These are phyloP conservation scores for Poecile montanus DNA, from an alignment of 2,797 vertebrate species.

Conservation along the genomic window DNA sequence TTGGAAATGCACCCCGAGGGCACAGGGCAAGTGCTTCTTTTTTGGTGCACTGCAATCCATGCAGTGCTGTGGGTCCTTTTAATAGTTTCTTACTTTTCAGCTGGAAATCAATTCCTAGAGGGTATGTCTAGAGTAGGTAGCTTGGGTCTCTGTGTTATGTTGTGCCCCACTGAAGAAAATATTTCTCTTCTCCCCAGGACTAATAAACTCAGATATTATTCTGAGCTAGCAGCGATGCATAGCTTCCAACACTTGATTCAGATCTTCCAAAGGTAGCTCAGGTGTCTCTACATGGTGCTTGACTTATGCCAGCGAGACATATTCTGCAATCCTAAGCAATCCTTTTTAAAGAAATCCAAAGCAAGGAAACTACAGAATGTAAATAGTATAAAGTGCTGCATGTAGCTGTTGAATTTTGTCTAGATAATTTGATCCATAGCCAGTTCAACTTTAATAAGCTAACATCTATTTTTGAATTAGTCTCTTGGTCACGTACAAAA, in stretches of 20 bases:
- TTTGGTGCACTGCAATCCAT: not conserved
- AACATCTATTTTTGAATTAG: conserved; percentile 32
- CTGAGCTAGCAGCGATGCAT: not conserved
- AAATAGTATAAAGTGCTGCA: not conserved
- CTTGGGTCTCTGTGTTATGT: not conserved
- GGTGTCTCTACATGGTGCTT: not conserved
- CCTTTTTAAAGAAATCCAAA: not conserved
- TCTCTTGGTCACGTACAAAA: conserved; percentile 5
- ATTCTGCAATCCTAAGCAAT: not conserved
- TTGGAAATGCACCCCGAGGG: not conserved
- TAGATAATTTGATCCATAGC: not conserved
- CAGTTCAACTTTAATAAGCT: conserved; percentile 6
- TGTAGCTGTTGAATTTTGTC: not conserved
- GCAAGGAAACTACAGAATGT: not conserved
- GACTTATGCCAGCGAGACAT: not conserved
- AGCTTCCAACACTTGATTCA: not conserved
- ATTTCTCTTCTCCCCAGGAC: not conserved
- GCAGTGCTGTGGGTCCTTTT: not conserved
- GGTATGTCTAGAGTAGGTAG: not conserved
- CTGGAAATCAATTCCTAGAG: not conserved
- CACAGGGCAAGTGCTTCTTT: not conserved
- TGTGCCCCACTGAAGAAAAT: not conserved
- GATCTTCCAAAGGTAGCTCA: not conserved
- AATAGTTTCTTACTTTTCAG: not conserved
- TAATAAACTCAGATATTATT: conserved; percentile 11